Conservation (phyloP, 1,140 invertebrate species). For the Eumeta japonica region DNA sequence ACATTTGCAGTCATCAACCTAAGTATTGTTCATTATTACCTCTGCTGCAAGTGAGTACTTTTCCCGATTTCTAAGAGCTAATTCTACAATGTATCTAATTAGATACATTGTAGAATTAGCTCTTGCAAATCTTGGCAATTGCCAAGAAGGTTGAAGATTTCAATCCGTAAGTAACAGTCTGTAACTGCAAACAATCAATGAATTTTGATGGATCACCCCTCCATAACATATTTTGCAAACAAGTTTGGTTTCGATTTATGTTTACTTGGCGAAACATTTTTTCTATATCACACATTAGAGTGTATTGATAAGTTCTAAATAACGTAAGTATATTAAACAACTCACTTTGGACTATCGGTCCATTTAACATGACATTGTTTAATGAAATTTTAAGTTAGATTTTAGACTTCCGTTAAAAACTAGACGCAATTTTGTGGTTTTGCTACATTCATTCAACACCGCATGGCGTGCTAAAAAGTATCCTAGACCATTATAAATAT, state of each 20-base stretch:
- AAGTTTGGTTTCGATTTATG: too few relatives aligned
- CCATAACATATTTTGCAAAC: slow-evolving; percentile 4
- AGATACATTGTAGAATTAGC: slow-evolving; percentile 5
- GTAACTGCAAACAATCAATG: slow-evolving; percentile 2
- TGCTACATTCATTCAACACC: not conserved
- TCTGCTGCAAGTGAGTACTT: slow-evolving; percentile 4
- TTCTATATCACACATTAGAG: not conserved
- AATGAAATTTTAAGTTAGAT: too few relatives aligned
- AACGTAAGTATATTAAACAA: slow-evolving; percentile 2
- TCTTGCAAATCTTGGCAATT: not conserved
- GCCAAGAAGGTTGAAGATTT: slow-evolving; percentile 4
- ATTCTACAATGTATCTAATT: slow-evolving; percentile 4
- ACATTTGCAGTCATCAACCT: slow-evolving; percentile 4
- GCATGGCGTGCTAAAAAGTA: slow-evolving; percentile 6
- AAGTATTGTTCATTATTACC: slow-evolving; percentile 4
- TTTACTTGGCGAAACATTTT: not conserved
- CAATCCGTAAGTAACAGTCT: too few relatives aligned
- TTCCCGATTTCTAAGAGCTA: not conserved
- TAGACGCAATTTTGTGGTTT: too few relatives aligned
- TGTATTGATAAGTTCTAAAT: not conserved
- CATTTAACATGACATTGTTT: slow-evolving; percentile 1
- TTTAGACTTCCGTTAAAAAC: too few relatives aligned
- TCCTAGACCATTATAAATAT: not conserved
- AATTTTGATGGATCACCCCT: not conserved
- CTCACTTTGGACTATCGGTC: slow-evolving; percentile 1